Base-by-base conservation (phyloP, 2,797 vertebrate species). In the Manis crassicaudata region DNA sequence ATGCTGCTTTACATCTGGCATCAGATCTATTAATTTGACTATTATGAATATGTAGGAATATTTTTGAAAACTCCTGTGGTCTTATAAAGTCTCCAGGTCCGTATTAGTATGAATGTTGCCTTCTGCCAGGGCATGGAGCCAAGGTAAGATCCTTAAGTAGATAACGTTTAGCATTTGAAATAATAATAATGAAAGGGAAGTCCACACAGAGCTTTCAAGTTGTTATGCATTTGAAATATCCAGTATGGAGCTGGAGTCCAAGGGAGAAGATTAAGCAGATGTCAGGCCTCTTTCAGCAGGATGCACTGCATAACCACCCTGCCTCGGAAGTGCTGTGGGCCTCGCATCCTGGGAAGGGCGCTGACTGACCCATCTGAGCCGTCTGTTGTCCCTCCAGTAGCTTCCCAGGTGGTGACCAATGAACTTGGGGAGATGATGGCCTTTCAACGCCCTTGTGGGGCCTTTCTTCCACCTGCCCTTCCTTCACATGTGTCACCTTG, bases 31-130 rank as follows among this genome's bases (percentile, higher is more conserved):
- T 98, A 96, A 97, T 97, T 95, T 95, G 87, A 94, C 56, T 82
- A 60, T 93, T 98, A 94, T 29, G 86, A 96, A 98, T 98, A 96
- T 97, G 65, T 95, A 97, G 94, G 94, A 97, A 97, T 96, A 95
- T 97, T 98, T 96, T 98, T 97, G 91, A 98, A 98, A 98, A 97
- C 77, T 92, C 83, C 93, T 2, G 37, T 97, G 83, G 92, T 97
- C 96, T 97, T 98, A 25, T 98, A 98, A 98, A 98, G 95, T 72
- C 86, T 98, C 85, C 89, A 98, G 96, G 76, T 79, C 62, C 75
- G 96, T 97, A 95, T 98, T 98, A 98, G 93, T 82, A 94, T 87
- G 97, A 98, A 93, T 70, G 77, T 35, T 97, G 35, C 80, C 87
- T 98, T 98, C 96, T 98, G 88, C 92, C 92, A 97, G 94, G 94